phyloP scores from a whole-genome alignment of 1,140 invertebrate species.

The Bombus balteatus region DNA sequence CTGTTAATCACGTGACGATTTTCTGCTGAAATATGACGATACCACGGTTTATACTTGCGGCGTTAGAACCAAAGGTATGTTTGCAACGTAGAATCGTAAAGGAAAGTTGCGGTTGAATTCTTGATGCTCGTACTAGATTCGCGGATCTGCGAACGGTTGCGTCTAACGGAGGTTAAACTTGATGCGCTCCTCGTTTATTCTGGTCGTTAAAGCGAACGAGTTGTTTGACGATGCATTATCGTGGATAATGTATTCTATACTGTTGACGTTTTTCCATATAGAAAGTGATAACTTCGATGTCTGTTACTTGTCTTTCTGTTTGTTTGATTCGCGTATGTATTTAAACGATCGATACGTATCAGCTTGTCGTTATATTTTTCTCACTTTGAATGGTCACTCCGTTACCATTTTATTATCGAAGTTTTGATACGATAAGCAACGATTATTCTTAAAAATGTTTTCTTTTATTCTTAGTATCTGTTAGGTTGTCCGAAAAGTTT shows the following conservation, averaged over 20 bases:
- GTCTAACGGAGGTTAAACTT: slow-evolving; percentile 17
- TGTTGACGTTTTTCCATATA: background rate
- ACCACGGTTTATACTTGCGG: background rate
- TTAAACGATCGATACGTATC: too few relatives aligned
- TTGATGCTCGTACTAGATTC: slow-evolving; percentile 12
- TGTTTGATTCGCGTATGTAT: background rate
- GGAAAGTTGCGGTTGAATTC: slow-evolving; percentile 23
- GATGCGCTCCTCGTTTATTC: slow-evolving; percentile 14
- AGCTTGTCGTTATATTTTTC: too few relatives aligned
- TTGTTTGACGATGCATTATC: slow-evolving; percentile 21
- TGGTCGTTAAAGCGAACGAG: slow-evolving; percentile 7
- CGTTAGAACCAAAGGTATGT: background rate
- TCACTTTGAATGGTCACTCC: too few relatives aligned
- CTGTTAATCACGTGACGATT: background rate
- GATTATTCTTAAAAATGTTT: too few relatives aligned
- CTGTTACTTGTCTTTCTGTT: background rate
- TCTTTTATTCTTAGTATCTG: too few relatives aligned
- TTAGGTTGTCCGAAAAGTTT: too few relatives aligned
- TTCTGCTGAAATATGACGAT: background rate
- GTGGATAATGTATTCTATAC: slow-evolving; percentile 1
- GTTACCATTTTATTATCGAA: too few relatives aligned
- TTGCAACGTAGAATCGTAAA: background rate
- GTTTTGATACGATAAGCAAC: too few relatives aligned
- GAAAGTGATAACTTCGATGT: background rate
- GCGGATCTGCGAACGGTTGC: background rate